phyloP scores from a whole-genome alignment of 2,888 invertebrate genomes.

The Criorhina ranunculi region DNA sequence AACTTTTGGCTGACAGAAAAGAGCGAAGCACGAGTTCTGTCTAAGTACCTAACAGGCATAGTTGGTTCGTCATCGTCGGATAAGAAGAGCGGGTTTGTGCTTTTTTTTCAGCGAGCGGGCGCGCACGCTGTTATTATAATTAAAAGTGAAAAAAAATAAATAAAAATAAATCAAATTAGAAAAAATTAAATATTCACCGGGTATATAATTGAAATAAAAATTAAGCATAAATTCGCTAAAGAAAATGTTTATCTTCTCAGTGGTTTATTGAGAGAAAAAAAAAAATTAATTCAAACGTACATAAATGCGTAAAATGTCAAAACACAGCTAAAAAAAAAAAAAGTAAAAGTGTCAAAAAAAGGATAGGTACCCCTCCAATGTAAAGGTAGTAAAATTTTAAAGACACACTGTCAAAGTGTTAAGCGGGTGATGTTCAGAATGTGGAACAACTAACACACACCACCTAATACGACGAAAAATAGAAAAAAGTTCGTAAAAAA shows the following conservation, averaged over 20 bases:
- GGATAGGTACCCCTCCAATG: slow-evolving; percentile 20
- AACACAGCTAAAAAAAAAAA: slow-evolving; percentile 41
- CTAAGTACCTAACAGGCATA: slow-evolving; percentile 77
- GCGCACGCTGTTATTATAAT: slow-evolving; percentile 59
- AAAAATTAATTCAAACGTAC: slow-evolving; percentile 29
- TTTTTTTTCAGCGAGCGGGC: slow-evolving; percentile 65
- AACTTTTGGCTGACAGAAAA: slow-evolving; percentile 75
- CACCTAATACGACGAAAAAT: slow-evolving; percentile 5
- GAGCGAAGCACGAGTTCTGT: slow-evolving; percentile 76
- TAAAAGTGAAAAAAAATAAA: not conserved
- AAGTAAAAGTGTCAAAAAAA: slow-evolving; percentile 46
- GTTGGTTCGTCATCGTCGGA: slow-evolving; percentile 77
- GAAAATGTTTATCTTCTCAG: slow-evolving; percentile 40
- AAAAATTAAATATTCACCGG: slow-evolving; percentile 23
- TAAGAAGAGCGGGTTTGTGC: slow-evolving; percentile 75
- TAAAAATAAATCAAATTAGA: not conserved
- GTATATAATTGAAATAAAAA: slow-evolving; percentile 11
- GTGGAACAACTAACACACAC: slow-evolving; percentile 65
- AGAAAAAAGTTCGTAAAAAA: slow-evolving; percentile 18
- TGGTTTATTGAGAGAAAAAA: slow-evolving; percentile 24
- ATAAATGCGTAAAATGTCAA: slow-evolving; percentile 48
- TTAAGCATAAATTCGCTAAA: slow-evolving; percentile 3
- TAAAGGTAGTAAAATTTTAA: slow-evolving; percentile 10
- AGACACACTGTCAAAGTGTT: slow-evolving; percentile 33
- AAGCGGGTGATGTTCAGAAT: slow-evolving; percentile 67